Evolutionary conservation across 2,888 invertebrate genomes (phyloP).

Genomic region (Vanessa cardui): DNA sequence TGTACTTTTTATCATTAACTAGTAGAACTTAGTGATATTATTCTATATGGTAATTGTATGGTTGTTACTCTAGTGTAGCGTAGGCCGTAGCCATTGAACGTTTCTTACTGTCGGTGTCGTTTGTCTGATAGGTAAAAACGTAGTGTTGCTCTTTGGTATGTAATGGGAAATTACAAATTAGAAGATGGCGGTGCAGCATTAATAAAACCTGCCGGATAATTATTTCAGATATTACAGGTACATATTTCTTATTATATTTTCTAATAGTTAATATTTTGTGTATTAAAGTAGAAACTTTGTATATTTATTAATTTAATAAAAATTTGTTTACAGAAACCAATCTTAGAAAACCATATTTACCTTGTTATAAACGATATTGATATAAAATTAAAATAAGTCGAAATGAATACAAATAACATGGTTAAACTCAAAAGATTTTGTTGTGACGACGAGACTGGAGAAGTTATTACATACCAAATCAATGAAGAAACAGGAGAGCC

Average conservation of each 20-base stretch:
- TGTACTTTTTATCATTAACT: no score
- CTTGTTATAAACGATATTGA: not conserved
- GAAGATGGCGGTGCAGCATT: slow-evolving; percentile 14
- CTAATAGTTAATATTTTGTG: no score
- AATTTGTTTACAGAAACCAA: not conserved
- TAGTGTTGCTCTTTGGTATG: no score
- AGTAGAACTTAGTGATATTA: no score
- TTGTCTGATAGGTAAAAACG: no score
- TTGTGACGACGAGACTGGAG: slow-evolving; percentile 81
- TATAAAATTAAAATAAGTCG: not conserved
- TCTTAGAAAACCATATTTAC: not conserved
- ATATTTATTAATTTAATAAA: not conserved
- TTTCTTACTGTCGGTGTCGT: no score
- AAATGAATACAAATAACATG: slow-evolving; percentile 39
- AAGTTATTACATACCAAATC: slow-evolving; percentile 65
- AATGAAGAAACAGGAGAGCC: slow-evolving; percentile 82
- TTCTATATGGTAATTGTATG: no score
- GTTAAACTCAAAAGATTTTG: slow-evolving; percentile 51
- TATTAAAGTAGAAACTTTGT: no score
- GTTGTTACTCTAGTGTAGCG: no score
- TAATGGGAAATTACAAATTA: not conserved
- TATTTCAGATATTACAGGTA: no score
- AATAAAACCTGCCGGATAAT: not conserved
- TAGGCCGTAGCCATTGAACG: no score
- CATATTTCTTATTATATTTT: no score